Evolutionary conservation across 2,797 vertebrate genomes (phyloP), one percentile per base, ranked within the genome.

Genomic region (Sciurus carolinensis): DNA sequence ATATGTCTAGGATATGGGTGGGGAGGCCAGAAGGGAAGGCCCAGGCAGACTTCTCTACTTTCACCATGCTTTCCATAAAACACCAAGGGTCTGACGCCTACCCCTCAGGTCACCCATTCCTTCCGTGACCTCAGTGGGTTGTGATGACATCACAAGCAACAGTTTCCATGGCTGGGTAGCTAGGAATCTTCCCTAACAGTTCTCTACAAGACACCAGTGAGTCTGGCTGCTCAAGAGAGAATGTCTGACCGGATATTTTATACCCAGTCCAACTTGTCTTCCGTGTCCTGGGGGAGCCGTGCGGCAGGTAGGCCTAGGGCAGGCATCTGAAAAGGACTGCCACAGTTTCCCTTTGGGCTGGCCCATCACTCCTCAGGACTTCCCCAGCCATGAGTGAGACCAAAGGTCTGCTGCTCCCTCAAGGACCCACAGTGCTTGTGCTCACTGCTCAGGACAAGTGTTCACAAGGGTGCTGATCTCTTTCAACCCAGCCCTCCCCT

Each of bases 71-170:
- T 50, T 88, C 54, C 52, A 84, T 75, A 42, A 85, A 96, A 93
- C 82, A 39, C 52, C 0, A 2, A 85, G n/a, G 44, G 44, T 42
- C 67, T 72, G 18, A 83, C 75, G 50, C 83, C 87, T 76, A 50
- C 33, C 83, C 69, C 44, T 66, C 59, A 36, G 54, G 72, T 83
- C 69, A 85, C n/a, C 76, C 79, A 9, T 90, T 95, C 82, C 59
- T 69, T 47, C 26, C n/a, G 28, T 97, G 95, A 97, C 87, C 62
- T 87, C 93, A 95, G 69, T 28, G 71, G 50, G 39, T 71, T 52
- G 73, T 89, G 81, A 90, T 87, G 85, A 94, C 93, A 47, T 95
- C 88, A 94, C 44, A 94, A 59, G 22, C 30, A 36, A 59, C 57
- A n/a, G 59, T 95, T 91, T 87, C 91, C 89, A 57, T 77, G 83